These are phyloP conservation scores for Sinotaia quadrata DNA, from an alignment of 2,888 invertebrate species.

Conservation along the genomic window DNA sequence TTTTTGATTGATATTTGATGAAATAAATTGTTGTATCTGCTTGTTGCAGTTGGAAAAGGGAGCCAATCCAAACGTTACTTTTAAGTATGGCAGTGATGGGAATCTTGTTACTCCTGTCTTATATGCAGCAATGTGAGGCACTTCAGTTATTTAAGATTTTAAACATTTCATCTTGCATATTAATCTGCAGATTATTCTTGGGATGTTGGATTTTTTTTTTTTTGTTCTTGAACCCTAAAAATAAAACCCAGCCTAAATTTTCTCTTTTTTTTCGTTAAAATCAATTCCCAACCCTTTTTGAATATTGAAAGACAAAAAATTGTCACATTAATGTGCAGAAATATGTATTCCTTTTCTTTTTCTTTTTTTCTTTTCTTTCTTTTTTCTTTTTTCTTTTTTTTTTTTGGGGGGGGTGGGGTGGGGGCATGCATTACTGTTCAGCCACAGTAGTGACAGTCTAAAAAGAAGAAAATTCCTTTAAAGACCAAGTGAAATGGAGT, in stretches of 20 bases:
- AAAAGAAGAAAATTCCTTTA: too few relatives aligned
- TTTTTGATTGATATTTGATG: conserved; percentile 20
- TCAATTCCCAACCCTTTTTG: too few relatives aligned
- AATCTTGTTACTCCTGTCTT: conserved; percentile 49
- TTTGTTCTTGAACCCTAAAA: too few relatives aligned
- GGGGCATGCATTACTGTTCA: neutral
- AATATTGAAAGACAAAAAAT: too few relatives aligned
- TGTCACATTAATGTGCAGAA: too few relatives aligned
- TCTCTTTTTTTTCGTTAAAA: too few relatives aligned
- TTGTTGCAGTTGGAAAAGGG: conserved; percentile 57
- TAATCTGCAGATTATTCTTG: too few relatives aligned
- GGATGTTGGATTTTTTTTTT: too few relatives aligned
- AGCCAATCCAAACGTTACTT: conserved; percentile 65
- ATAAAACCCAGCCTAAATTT: too few relatives aligned
- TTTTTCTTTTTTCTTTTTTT: neutral
- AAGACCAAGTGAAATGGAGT: too few relatives aligned
- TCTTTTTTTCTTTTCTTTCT: neutral
- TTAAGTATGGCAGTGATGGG: conserved; percentile 47
- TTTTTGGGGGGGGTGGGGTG: neutral
- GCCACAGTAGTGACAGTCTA: neutral
- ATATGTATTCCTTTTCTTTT: neutral
- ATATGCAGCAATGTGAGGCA: conserved; percentile 56
- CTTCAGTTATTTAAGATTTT: too few relatives aligned
- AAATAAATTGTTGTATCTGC: conserved; percentile 6
- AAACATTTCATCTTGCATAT: too few relatives aligned